Evolutionary conservation across 2,797 vertebrate species (phyloP), one percentile per base, ranked within the genome.

Genomic region (Eidolon dupreanum): DNA sequence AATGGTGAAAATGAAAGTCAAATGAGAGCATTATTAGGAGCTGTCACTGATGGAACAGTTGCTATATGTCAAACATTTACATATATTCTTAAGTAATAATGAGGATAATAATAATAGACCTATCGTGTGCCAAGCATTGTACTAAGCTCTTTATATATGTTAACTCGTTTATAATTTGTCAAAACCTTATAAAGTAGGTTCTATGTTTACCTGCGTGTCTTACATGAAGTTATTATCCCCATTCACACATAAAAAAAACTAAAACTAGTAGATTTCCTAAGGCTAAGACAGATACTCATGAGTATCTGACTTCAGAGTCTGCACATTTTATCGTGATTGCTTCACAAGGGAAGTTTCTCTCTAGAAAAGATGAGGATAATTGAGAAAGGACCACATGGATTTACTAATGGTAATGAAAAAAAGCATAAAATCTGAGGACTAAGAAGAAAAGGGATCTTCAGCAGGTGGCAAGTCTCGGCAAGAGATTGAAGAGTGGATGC

Each of bases 61-160:
- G 4, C 8, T 65, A 82, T 20, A 31, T 78, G 19, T 2, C 5
- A 74, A 36, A 3, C 0, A 31, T 89, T 68, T 57, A 28, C 11
- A 49, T 49, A 16, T 24, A 70, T 49, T 66, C 43, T 75, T 75
- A 46, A 79, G n/a, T 74, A 85, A 75, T 55, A 87, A 66, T 41
- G 16, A 46, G 28, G 6, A 33, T 49, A 74, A 63, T 15, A 74
- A 51, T 53, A 46, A 2, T 19, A 84, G 13, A 77, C 0, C 46
- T 33, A 26, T 7, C 31, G 1, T 28, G 6, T 63, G 7, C 20
- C 33, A 86, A 41, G 33, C 5, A 85, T 19, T 66, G 11, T 28
- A 2, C 5, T 90, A 61, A 96, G n/a, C 43, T 36, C 12, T 33
- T 77, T 55, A 38, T 2, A 9, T 46, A 83, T n/a, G 0, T 83